These are phyloP conservation scores for Orgyia antiqua DNA, from an alignment of 2,888 invertebrate genomes.

Conservation along the genomic window DNA sequence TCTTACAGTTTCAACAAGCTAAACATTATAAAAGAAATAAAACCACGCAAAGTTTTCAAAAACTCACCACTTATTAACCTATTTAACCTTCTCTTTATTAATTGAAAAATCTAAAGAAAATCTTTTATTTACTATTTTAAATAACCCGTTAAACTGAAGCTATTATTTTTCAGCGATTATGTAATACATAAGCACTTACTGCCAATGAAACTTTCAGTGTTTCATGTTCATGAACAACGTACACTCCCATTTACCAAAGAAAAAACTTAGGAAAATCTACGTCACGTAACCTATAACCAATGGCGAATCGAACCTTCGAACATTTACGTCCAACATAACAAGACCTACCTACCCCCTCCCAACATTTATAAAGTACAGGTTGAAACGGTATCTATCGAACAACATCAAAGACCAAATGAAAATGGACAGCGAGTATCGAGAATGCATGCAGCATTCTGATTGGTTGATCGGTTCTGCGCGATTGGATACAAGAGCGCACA, in stretches of 20 bases:
- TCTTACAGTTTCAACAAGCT: too few relatives aligned
- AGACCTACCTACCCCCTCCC: constrained; percentile 30
- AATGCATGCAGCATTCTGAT: constrained; percentile 49
- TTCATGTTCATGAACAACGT: constrained; percentile 29
- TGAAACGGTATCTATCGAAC: constrained; percentile 4
- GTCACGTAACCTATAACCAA: constrained; percentile 68
- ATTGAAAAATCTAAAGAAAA: too few relatives aligned
- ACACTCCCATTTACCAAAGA: constrained; percentile 40
- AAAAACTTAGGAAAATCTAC: constrained; percentile 66
- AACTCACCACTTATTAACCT: too few relatives aligned
- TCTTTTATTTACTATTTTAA: too few relatives aligned
- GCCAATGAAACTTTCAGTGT: constrained; percentile 36
- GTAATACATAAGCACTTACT: too few relatives aligned
- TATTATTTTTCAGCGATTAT: too few relatives aligned
- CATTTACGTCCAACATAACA: constrained; percentile 19
- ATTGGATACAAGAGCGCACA: constrained; percentile 76
- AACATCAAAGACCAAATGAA: constrained; percentile 22
- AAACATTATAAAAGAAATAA: too few relatives aligned
- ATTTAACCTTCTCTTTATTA: too few relatives aligned
- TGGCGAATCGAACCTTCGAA: constrained; percentile 66
- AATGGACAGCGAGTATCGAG: constrained; percentile 49
- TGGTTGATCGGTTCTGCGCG: constrained; percentile 79
- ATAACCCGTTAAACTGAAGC: too few relatives aligned
- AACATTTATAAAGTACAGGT: constrained; percentile 6
- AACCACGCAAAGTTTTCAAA: too few relatives aligned